Evolutionary conservation across 1,140 invertebrate species (phyloP).

Genomic region (Andrena cerasifolii): DNA sequence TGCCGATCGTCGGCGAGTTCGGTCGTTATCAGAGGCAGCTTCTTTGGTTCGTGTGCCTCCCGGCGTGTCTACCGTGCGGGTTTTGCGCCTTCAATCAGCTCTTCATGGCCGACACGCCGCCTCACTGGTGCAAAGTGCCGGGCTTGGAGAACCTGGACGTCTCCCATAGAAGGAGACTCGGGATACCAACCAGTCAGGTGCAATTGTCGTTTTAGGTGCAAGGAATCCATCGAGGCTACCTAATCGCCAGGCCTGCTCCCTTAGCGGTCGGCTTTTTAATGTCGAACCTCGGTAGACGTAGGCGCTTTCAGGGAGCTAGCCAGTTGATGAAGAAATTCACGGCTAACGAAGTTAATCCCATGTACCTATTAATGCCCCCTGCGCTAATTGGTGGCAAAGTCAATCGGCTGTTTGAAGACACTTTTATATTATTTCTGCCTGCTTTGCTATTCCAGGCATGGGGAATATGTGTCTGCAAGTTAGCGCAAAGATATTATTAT

Average conservation of each 20-base stretch:
- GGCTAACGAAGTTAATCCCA: not conserved
- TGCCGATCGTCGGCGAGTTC: constrained; percentile 93
- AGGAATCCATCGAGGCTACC: not conserved
- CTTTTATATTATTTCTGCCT: too few species aligned
- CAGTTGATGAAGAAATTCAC: not conserved
- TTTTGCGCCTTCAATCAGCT: constrained; percentile 96
- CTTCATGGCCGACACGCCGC: constrained; percentile 91
- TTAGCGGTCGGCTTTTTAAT: not conserved
- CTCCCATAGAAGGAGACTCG: constrained; percentile 85
- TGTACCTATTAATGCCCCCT: not conserved
- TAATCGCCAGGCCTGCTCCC: not conserved
- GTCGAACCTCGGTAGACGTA: not conserved
- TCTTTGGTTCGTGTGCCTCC: constrained; percentile 92
- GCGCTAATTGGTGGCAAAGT: too few species aligned
- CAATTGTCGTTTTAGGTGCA: constrained; percentile 29
- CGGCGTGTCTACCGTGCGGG: constrained; percentile 93
- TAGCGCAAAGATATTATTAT: too few species aligned
- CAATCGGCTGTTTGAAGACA: too few species aligned
- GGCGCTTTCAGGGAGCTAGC: too few species aligned
- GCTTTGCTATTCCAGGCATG: too few species aligned
- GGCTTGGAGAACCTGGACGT: constrained; percentile 82
- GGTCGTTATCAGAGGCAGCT: constrained; percentile 93
- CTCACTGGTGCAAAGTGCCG: constrained; percentile 91
- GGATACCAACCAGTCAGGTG: constrained; percentile 84
- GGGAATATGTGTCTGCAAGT: too few species aligned